A percentile compares a stretch with the other conserved stretches of the same genome.
Conservation (phyloP, 2,797 vertebrate species). For the Onychomys leucogaster region DNA sequence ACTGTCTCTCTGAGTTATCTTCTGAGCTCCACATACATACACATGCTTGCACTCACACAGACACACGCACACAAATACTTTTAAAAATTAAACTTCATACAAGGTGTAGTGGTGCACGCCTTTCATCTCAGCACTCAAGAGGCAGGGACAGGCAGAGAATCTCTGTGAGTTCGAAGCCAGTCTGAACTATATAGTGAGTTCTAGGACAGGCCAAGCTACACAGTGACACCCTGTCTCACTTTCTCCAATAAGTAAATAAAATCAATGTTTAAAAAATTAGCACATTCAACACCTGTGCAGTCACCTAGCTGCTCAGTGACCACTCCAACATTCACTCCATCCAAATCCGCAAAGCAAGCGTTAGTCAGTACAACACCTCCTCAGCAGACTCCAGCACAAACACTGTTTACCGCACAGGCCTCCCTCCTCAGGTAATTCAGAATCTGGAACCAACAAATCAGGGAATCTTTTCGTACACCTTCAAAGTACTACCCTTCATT, state of each 20-base stretch:
- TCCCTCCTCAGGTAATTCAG: not conserved
- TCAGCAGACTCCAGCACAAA: no score
- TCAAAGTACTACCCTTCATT: not conserved
- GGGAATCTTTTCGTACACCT: not conserved
- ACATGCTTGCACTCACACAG: not conserved
- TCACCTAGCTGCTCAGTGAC: not conserved
- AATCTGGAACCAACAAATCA: not conserved
- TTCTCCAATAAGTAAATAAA: not conserved
- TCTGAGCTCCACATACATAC: not conserved
- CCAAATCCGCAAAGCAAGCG: not conserved
- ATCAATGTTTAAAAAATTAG: not conserved
- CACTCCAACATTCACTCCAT: not conserved
- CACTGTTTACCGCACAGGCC: not conserved
- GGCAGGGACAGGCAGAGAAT: not conserved
- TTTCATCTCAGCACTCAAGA: not conserved
- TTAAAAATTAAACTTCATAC: not conserved
- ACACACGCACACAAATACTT: not conserved
- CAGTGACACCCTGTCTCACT: not conserved
- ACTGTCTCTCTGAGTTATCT: not conserved
- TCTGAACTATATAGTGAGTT: not conserved
- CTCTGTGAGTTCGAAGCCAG: not conserved
- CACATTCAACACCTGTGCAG: not conserved
- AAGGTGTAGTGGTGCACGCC: not conserved
- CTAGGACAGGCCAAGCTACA: not conserved
- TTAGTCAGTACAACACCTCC: not conserved